Evolutionary conservation across 2,888 invertebrate species (phyloP), one percentile per base, ranked within the genome.

Genomic region (Coremacera marginata): DNA sequence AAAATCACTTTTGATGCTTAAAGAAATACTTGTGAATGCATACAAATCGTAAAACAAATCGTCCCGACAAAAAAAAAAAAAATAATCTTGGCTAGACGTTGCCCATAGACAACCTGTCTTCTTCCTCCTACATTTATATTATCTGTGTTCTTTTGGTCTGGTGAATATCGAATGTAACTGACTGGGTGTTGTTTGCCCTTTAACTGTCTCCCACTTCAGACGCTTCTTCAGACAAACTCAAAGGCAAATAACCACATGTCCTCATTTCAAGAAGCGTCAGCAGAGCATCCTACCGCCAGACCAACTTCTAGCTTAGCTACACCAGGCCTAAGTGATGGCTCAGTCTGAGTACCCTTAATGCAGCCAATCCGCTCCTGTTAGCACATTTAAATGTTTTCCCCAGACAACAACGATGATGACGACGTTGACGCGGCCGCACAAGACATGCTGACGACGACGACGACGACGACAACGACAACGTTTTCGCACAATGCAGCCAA

Each of bases 131-230:
- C 3, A 44, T 44, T 1, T 14, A 16, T 60, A 27, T 57, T 57
- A 71, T 57, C 55, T 71, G 34, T 71, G 49, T 67, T 67, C 73
- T 73, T 74, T 74, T 74, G 74, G 74, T 74, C 74, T 74, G 74
- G 74, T 74, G 65, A 57, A 74, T 55, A 67, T 67, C 52, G 22
- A 52, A 55, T 44, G 60, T 7, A 11, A 44, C 44, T 44, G 44
- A 1, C 44, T 44, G 11, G 44, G 14, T 44, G 65, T 67, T 74
- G 74, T 52, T 44, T 49, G 67, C 67, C 74, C 74, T 67, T 74
- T 74, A 65, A 74, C 65, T 22, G 74, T 67, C 65, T 55, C 55
- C 65, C 67, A 67, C 74, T 74, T 74, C 74, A 67, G 74, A 65
- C 67, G 44, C 19, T 67, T 44, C 74, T 74, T 67, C 74, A 74